Percentiles rank a stretch among this genome's conserved stretches.
phyloP scores from a whole-genome alignment of 2,797 vertebrate genomes.

The Acanthiza pusilla region DNA sequence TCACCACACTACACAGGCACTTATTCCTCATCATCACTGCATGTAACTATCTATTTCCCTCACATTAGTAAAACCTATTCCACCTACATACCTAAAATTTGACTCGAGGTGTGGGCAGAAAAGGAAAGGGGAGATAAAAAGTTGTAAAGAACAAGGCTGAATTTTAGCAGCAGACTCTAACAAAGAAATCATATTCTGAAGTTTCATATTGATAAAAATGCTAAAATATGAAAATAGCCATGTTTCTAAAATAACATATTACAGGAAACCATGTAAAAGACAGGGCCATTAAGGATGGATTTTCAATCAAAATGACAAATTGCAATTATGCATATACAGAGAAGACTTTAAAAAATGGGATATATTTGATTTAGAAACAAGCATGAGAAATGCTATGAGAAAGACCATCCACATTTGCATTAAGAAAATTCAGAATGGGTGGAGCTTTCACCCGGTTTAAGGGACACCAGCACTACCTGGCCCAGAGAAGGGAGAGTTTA shows the following conservation, averaged over 20 bases:
- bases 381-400: background rate
- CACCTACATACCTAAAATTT: background rate
- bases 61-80: background rate
- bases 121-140: background rate
- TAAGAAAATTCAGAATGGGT: background rate
- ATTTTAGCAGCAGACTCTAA: background rate
- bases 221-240: background rate
- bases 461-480: background rate
- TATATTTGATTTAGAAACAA: background rate
- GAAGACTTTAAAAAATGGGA: background rate
- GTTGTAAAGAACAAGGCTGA: background rate
- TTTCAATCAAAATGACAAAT: background rate
- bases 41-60: background rate
- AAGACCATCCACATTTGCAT: background rate
- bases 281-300: background rate
- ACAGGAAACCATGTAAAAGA: background rate
- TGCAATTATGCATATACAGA: background rate
- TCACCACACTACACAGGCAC: background rate
- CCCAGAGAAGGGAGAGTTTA: background rate
- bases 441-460: background rate
- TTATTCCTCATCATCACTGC: background rate
- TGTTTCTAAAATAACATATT: background rate
- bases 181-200: background rate
- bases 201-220: background rate
- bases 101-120: conserved; percentile 1